A percentile compares a stretch with the other conserved stretches of the same genome.
These are phyloP conservation scores for Protaetia brevitarsis DNA, from an alignment of 1,140 invertebrate genomes.

Conservation along the genomic window DNA sequence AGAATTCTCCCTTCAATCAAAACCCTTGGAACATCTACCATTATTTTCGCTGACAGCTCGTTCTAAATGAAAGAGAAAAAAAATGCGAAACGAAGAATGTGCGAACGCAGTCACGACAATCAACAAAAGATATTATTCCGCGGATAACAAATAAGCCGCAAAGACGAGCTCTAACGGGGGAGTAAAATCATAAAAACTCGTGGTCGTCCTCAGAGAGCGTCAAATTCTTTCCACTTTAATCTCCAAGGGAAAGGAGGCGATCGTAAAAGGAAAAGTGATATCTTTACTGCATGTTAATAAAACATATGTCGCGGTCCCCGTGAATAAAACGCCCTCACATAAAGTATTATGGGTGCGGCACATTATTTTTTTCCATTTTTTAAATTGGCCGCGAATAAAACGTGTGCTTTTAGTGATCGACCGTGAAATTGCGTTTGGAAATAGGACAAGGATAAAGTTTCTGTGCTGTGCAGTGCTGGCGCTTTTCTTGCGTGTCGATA, in stretches of 20 bases:
- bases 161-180: neutral
- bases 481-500: no score
- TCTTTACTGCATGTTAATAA: conserved; percentile 2
- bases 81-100: neutral
- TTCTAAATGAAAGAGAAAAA: neutral
- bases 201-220: neutral
- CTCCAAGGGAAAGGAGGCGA: neutral
- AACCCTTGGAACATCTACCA: neutral
- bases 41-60: neutral
- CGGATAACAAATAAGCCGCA: neutral
- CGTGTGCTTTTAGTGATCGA: conserved; percentile 4
- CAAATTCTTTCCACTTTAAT: neutral
- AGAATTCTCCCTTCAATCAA: neutral
- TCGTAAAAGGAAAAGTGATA: conserved; percentile 5
- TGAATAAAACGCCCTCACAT: conserved; percentile 1
- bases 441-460: conserved; percentile 3
- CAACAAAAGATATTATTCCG: neutral
- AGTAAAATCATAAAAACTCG: neutral
- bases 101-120: neutral
- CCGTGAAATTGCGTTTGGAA: neutral
- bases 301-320: neutral
- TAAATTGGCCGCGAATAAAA: neutral
- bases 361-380: conserved; percentile 1
- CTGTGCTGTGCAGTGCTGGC: no score
- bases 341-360: neutral